Conservation (phyloP, 2,888 invertebrate species). For the Tenthredo livida region DNA sequence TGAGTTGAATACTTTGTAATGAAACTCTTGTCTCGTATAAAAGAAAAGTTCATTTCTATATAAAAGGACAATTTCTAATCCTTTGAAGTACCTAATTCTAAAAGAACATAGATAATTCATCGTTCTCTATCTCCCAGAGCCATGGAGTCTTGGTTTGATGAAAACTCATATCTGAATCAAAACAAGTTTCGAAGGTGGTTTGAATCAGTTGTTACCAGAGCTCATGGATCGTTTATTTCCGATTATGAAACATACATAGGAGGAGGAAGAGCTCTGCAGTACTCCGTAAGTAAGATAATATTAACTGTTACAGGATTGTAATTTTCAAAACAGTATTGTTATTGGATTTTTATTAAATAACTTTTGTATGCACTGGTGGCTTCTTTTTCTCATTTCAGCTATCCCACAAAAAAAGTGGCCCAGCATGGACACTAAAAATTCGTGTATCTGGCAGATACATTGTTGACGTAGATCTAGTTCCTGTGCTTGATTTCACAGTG, state of each 20-base stretch:
- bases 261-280: too few relatives aligned
- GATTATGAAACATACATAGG: too few relatives aligned
- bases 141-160: slow-evolving; percentile 78
- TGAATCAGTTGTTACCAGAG: slow-evolving; percentile 78
- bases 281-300: slow-evolving; percentile 1
- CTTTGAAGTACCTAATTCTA: neutral
- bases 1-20: slow-evolving; percentile 44
- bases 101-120: neutral
- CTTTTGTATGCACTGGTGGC: neutral
- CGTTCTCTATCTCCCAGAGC: slow-evolving; percentile 68
- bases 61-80: slow-evolving; percentile 11
- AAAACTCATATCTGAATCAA: slow-evolving; percentile 78
- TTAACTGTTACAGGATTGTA: neutral
- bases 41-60: neutral
- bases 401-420: slow-evolving; percentile 78
- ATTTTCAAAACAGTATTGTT: neutral
- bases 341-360: neutral
- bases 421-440: slow-evolving; percentile 81
- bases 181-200: slow-evolving; percentile 80
- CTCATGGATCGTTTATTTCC: slow-evolving; percentile 64
- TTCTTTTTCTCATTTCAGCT: slow-evolving; percentile 69
- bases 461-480: slow-evolving; percentile 81
- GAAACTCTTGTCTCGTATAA: neutral
- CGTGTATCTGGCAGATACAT: slow-evolving; percentile 64
- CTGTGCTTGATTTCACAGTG: slow-evolving; percentile 78